Conservation (phyloP, 1,140 invertebrate species). For the Hyphantria cunea region DNA sequence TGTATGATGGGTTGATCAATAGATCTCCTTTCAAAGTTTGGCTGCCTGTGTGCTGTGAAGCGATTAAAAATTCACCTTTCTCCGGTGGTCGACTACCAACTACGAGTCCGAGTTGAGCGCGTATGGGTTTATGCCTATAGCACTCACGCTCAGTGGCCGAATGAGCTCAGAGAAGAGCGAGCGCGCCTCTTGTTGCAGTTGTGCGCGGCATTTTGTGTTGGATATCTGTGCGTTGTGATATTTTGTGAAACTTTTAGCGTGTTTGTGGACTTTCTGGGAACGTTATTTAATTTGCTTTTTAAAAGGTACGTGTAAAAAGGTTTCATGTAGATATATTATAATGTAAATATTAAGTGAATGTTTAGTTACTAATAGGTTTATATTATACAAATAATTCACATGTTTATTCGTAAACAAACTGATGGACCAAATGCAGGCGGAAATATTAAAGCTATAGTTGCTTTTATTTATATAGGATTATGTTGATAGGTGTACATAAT, state of each 20-base stretch:
- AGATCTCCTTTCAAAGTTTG: conserved; percentile 15
- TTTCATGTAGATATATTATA: too few relatives aligned
- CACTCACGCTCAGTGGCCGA: not conserved
- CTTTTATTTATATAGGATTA: not conserved
- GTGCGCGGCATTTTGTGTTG: conserved; percentile 2
- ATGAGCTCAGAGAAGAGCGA: conserved; percentile 11
- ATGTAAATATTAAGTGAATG: not conserved
- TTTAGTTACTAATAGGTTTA: not conserved
- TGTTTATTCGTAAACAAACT: conserved; percentile 2
- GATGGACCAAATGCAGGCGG: conserved; percentile 1
- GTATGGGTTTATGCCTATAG: not conserved
- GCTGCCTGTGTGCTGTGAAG: conserved; percentile 5
- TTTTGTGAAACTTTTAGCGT: conserved; percentile 5
- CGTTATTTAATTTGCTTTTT: conserved; percentile 1
- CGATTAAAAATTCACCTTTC: conserved; percentile 23
- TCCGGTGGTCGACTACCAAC: not conserved
- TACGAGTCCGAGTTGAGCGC: not conserved
- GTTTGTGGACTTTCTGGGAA: not conserved
- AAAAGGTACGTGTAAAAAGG: too few relatives aligned
- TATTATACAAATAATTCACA: not conserved
- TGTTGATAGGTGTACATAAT: not conserved
- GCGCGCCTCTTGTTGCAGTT: conserved; percentile 6
- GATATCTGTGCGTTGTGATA: conserved; percentile 15
- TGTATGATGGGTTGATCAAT: conserved; percentile 1
- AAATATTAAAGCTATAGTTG: not conserved